Evolutionary conservation across 1,140 invertebrate genomes (phyloP), one percentile per base, ranked within the genome.

Genomic region (Caenorhabditis inopinata): DNA sequence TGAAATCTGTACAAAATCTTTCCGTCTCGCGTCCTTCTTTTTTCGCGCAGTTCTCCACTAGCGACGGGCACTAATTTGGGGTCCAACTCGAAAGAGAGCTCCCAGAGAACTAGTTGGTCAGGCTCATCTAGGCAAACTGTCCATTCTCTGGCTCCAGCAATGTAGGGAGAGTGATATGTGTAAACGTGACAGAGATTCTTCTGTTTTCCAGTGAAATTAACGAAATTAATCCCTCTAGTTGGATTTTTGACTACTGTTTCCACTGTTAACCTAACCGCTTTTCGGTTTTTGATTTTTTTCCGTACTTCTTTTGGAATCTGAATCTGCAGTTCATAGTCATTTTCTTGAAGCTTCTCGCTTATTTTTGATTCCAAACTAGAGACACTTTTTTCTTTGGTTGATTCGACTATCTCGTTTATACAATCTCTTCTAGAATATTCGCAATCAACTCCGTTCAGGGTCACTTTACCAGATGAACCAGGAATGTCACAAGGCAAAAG

Each of bases 1-100:
- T 85, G 82, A 77, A 85, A 88, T 68, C 46, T 38, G 46, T 83
- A 87, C 5, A 75, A 84, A 32, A 88, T 89, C 25, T 81, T 81
- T 29, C 79, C 62, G 21, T 81, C 48, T 35, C 51, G 47, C 3
- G 27, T 14, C 14, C 14, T 27, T 49, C 47, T 25, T 27, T 49
- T 73, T 18, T 62, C 83, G 14, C 25, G 38, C 16, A 84, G 27
- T 38, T 84, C 83, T 14, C 68, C 83, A 35, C 68, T 51, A 12
- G 42, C 42, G 0, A 84, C 73, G 14, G 53, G 83, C 5, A 79
- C 82, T 2, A 81, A 32, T 0, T 73, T 27, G 3, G 80, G 35
- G 27, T 80, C 78, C 16, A 73, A 73, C 1, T 46, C 76, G 27
- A 84, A 62, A 14, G 80, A 49, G 0, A 84, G 23, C 27, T 73